Conservation (phyloP, 2,113 vertebrate species). For the Cebidichthys violaceus region DNA sequence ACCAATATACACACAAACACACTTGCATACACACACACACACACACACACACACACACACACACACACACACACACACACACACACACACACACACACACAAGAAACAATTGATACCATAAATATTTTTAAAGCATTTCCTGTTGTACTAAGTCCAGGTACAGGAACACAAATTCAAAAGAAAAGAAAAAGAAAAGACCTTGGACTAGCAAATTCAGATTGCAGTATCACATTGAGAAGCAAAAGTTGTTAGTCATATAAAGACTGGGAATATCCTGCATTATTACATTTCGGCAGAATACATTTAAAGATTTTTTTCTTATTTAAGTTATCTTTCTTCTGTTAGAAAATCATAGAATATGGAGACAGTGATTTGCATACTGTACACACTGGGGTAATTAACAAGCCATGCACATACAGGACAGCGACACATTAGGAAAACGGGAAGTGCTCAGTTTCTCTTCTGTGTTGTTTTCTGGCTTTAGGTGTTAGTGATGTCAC, state of each 20-base stretch:
- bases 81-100: neutral
- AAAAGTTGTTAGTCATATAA: neutral
- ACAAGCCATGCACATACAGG: neutral
- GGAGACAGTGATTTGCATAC: neutral
- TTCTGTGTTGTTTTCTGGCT: neutral
- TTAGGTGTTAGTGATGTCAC: neutral
- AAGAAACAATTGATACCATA: slow-evolving; percentile 48
- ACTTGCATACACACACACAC: neutral
- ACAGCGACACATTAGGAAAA: neutral
- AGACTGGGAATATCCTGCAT: neutral
- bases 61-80: neutral
- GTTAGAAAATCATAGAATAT: neutral
- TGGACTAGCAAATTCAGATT: neutral
- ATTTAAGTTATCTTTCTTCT: neutral
- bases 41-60: neutral
- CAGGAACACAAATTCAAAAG: neutral
- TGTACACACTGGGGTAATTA: neutral
- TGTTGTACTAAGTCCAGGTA: neutral
- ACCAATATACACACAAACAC: too few species aligned
- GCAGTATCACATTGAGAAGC: slow-evolving; percentile 1
- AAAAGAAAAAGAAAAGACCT: neutral
- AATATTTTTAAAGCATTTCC: neutral
- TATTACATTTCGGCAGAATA: neutral
- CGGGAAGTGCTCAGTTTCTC: neutral
- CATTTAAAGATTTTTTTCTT: neutral